Evolutionary conservation across 2,888 invertebrate genomes (phyloP).

Genomic region (Meteorus cinctellus): DNA sequence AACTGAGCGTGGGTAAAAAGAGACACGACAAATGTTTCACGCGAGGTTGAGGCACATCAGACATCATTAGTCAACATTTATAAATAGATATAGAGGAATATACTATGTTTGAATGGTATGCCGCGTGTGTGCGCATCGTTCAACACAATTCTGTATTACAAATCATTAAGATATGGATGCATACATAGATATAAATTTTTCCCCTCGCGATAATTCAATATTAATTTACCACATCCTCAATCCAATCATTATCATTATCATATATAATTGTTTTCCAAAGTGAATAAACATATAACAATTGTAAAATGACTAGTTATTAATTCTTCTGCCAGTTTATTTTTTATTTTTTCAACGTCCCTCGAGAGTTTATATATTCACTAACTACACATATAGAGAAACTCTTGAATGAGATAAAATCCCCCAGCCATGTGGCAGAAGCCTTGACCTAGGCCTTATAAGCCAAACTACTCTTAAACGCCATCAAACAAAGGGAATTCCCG

Average conservation of each 20-base stretch:
- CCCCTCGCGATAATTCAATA: background rate
- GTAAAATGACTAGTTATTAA: too few relatives aligned
- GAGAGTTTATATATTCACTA: background rate
- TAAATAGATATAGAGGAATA: constrained; percentile 32
- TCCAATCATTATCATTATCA: constrained; percentile 1
- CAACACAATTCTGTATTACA: background rate
- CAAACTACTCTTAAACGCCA: constrained; percentile 2
- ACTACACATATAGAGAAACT: constrained; percentile 3
- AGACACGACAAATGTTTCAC: background rate
- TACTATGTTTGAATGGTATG: constrained; percentile 23
- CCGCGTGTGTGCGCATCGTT: constrained; percentile 1
- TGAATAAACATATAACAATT: constrained; percentile 1
- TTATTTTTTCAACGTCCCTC: background rate
- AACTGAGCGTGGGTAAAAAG: background rate
- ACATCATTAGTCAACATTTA: constrained; percentile 37
- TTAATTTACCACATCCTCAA: constrained; percentile 6
- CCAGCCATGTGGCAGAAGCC: constrained; percentile 26
- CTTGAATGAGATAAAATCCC: constrained; percentile 22
- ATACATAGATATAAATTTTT: constrained; percentile 6
- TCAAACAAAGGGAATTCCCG: constrained; percentile 30
- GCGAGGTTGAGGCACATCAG: constrained; percentile 17
- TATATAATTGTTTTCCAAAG: background rate
- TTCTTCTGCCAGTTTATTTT: background rate
- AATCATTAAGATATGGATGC: background rate
- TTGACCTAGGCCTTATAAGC: constrained; percentile 29